A percentile compares a stretch with the other conserved stretches of the same genome.
Evolutionary conservation across 2,113 vertebrate species (phyloP).

Genomic region (Chionodraco myersi): DNA sequence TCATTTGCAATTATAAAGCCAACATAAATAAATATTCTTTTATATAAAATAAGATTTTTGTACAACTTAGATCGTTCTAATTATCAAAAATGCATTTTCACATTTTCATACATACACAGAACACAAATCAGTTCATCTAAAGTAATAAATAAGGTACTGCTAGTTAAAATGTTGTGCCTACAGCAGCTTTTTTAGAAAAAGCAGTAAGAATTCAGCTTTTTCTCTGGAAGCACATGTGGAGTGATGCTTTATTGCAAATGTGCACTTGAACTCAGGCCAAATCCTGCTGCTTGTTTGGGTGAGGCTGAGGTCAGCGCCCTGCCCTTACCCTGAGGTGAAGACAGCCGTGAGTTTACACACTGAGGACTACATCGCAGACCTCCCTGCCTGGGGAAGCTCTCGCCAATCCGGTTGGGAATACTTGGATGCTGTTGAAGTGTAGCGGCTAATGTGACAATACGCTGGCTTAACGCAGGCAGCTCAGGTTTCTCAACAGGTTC

Average conservation of each 20-base stretch:
- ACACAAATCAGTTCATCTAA: background rate
- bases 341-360: background rate
- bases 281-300: background rate
- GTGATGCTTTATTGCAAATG: background rate
- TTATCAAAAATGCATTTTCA: background rate
- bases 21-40: too few species aligned
- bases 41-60: too few species aligned
- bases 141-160: background rate
- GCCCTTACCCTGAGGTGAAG: background rate
- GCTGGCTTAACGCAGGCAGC: slow-evolving; percentile 4
- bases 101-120: background rate
- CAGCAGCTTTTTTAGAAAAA: background rate
- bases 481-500: slow-evolving; percentile 23
- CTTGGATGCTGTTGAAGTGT: background rate
- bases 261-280: background rate
- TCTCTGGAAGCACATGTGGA: too few species aligned
- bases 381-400: background rate
- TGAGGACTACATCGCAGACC: background rate
- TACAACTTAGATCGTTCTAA: too few species aligned
- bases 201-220: too few species aligned
- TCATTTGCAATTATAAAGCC: too few species aligned
- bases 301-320: slow-evolving; percentile 1
- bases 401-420: background rate
- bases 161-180: background rate
- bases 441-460: slow-evolving; percentile 21